Evolutionary conservation across 2,888 invertebrate genomes (phyloP), one percentile per base, ranked within the genome.

Genomic region (Platynereis dumerilii): DNA sequence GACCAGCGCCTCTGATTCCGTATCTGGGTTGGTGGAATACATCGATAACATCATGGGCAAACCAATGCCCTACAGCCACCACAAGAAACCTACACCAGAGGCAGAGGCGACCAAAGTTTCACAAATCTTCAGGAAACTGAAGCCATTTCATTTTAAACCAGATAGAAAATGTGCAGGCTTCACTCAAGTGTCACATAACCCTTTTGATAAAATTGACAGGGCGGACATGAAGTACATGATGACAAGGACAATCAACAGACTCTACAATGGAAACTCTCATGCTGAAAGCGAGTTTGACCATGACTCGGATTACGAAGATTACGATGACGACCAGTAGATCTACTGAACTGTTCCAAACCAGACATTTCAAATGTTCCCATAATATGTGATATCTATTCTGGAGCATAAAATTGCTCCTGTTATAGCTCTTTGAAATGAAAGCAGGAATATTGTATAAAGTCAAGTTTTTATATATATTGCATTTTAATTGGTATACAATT

Each of bases 101-200:
- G 48, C 7, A 10, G 48, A 48, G 7, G 7, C 5, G 17, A 5
- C 5, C 3, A 48, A 48, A 48, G 7, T 48, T 7, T 7, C 3
- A 48, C 3, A 5, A 7, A 48, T 48, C 5, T n/a, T 48, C 10
- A n/a, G 10, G 17, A 10, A 5, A n/a, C 3, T 48, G n/a, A n/a
- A 22, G 7, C 48, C 48, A 48, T 48, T 48, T 48, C 7, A 48
- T 3, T 48, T 48, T n/a, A 22, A 48, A 3, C 3, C 3, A 5
- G n/a, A n/a, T 5, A 48, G 48, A 48, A 48, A 48, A n/a, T 48
- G n/a, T 48, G n/a, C 48, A 20, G 48, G 48, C n/a, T 48, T 10
- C 17, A 5, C n/a, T 12, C 7, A 3, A 20, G 7, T 22, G 7
- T 3, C 5, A 20, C 3, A 48, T 7, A 20, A 5, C 48, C 48